Evolutionary conservation across 1,140 invertebrate species (phyloP).

Genomic region (Macrotrachela quadricornifera): DNA sequence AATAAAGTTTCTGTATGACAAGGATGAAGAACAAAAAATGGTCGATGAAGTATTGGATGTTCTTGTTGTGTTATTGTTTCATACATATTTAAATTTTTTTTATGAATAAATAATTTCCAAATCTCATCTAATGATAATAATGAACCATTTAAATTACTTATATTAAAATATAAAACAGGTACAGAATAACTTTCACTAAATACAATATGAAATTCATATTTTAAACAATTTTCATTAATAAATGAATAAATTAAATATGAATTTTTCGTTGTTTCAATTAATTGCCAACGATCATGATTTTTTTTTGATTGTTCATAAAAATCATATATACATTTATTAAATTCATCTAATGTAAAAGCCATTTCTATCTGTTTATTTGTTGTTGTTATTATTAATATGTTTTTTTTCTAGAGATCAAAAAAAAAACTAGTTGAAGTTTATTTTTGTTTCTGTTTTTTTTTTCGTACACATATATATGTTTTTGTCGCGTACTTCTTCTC

Average conservation of each 20-base stretch:
- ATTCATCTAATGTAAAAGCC: too few species aligned
- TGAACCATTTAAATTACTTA: conserved; percentile 24
- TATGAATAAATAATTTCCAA: conserved; percentile 23
- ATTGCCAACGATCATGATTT: too few species aligned
- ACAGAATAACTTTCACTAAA: conserved; percentile 38
- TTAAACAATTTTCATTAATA: neutral
- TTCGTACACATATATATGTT: too few species aligned
- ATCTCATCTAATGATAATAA: conserved; percentile 12
- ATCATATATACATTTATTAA: too few species aligned
- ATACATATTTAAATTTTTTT: neutral
- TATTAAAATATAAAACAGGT: conserved; percentile 38
- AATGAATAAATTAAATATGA: neutral
- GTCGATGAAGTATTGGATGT: conserved; percentile 21
- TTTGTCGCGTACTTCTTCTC: too few species aligned
- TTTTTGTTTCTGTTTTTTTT: too few species aligned
- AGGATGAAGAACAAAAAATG: conserved; percentile 24
- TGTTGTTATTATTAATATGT: too few species aligned
- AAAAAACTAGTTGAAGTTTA: too few species aligned
- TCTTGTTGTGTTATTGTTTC: conserved; percentile 11
- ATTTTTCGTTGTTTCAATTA: too few species aligned
- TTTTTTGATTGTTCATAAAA: too few species aligned
- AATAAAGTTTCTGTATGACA: conserved; percentile 17
- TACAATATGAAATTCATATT: conserved; percentile 22
- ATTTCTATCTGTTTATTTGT: too few species aligned
- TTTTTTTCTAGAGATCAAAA: too few species aligned